Evolutionary conservation across 1,140 invertebrate genomes (phyloP).

Genomic region (Drosophila triauraria): DNA sequence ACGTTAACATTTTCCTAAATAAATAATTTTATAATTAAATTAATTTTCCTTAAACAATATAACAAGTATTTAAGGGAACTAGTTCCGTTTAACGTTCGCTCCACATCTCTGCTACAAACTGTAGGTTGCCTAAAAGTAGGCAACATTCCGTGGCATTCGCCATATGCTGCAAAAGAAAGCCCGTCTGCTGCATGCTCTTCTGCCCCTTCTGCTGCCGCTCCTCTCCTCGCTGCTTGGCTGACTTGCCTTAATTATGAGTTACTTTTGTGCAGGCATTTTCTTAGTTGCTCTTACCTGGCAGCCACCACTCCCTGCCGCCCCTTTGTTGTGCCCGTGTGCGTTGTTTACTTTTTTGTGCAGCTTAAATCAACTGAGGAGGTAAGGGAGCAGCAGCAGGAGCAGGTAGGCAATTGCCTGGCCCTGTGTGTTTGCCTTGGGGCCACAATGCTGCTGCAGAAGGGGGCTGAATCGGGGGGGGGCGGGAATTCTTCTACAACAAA

Average conservation of each 20-base stretch:
- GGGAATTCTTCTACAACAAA: conserved; percentile 59
- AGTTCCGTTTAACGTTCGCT: conserved; percentile 5
- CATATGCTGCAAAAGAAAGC: conserved; percentile 48
- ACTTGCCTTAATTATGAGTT: conserved; percentile 79
- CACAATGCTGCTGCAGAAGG: conserved; percentile 54
- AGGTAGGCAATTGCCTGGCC: conserved; percentile 57
- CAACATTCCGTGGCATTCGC: conserved; percentile 52
- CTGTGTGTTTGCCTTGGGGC: conserved; percentile 70
- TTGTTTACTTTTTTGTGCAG: conserved; percentile 64
- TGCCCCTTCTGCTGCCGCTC: conserved; percentile 3
- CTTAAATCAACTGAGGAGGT: conserved; percentile 59
- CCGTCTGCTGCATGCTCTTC: conserved; percentile 33
- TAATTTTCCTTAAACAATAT: too few relatives aligned
- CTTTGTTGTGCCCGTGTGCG: conserved; percentile 36
- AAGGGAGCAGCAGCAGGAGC: neutral
- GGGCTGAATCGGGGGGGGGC: conserved; percentile 16
- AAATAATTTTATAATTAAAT: too few relatives aligned
- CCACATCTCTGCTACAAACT: neutral
- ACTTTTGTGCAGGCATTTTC: conserved; percentile 78
- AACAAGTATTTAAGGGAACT: neutral
- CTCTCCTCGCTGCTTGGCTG: conserved; percentile 27
- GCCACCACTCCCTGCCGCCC: neutral
- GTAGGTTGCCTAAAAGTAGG: conserved; percentile 49
- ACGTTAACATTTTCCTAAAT: too few relatives aligned
- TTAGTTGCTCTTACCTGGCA: conserved; percentile 48